Conservation (phyloP, 1,140 invertebrate species). For the Thaumetopoea pityocampa region DNA sequence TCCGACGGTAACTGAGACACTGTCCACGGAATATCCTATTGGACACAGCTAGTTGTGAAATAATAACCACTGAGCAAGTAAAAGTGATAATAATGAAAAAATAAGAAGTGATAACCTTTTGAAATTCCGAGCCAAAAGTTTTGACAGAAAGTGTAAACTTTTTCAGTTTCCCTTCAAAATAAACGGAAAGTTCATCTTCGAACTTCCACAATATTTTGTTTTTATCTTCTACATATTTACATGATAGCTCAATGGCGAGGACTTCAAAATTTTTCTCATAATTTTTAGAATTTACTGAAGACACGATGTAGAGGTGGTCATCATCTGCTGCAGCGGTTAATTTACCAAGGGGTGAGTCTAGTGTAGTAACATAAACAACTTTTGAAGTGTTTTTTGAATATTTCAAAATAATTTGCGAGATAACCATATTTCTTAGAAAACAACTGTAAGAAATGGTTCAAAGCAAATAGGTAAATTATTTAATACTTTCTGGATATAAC, state of each 20-base stretch:
- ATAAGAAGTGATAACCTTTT: slow-evolving; percentile 43
- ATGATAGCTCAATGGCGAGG: slow-evolving; percentile 32
- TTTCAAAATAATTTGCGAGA: slow-evolving; percentile 32
- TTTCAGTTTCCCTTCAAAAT: slow-evolving; percentile 47
- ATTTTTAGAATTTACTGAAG: slow-evolving; percentile 53
- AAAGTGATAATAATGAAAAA: not conserved
- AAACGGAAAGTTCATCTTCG: slow-evolving; percentile 39
- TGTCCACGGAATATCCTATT: too few species aligned
- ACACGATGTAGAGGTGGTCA: slow-evolving; percentile 40
- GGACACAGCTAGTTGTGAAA: too few species aligned
- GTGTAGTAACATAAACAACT: slow-evolving; percentile 23
- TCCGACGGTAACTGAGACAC: too few species aligned
- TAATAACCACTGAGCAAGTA: not conserved
- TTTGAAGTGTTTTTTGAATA: slow-evolving; percentile 25
- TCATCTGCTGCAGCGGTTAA: slow-evolving; percentile 47
- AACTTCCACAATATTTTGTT: slow-evolving; percentile 43
- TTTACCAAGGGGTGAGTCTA: slow-evolving; percentile 44
- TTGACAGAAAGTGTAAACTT: slow-evolving; percentile 48
- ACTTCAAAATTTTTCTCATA: slow-evolving; percentile 39
- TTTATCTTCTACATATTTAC: slow-evolving; percentile 35
- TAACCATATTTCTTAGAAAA: slow-evolving; percentile 32
- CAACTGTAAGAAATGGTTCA: too few species aligned
- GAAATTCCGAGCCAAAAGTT: slow-evolving; percentile 56
- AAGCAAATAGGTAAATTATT: too few species aligned
- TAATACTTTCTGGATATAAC: too few species aligned